Evolutionary conservation across 2,797 vertebrate genomes (phyloP).

Genomic region (Cryptoprocta ferox): DNA sequence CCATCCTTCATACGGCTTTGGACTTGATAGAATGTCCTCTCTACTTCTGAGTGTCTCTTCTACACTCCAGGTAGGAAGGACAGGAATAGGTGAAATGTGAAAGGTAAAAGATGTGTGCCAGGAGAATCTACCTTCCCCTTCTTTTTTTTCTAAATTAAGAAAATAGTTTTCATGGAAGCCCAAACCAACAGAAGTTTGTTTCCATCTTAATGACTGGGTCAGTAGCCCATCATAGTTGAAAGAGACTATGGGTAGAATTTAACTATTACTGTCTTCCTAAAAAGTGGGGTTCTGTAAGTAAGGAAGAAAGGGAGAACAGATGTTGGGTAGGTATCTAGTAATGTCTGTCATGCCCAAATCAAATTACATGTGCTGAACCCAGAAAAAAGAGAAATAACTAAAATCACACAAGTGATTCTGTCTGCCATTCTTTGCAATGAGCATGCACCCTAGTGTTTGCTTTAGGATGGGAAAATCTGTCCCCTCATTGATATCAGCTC

Average conservation of each 20-base stretch:
- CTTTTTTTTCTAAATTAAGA: background rate
- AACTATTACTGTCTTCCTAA: no score
- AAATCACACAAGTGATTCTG: rapidly evolving
- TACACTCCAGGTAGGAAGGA: background rate
- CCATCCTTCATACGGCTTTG: background rate
- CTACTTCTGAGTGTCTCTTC: background rate
- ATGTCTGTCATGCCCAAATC: background rate
- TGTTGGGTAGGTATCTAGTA: background rate
- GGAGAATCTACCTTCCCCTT: no score
- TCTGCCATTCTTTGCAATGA: background rate
- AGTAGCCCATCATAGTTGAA: background rate
- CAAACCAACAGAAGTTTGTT: background rate
- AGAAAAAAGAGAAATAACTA: background rate
- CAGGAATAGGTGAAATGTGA: no score
- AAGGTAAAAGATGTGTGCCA: background rate
- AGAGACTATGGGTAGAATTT: background rate
- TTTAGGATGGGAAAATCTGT: background rate
- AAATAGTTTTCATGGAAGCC: background rate
- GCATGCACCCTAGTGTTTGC: background rate
- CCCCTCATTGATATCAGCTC: background rate
- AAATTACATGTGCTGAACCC: background rate
- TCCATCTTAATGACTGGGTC: background rate
- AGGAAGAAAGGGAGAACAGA: background rate
- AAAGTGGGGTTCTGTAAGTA: background rate
- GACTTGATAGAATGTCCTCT: background rate